Percentiles rank a stretch among this genome's conserved stretches.
phyloP scores from a whole-genome alignment of 2,888 invertebrate genomes.

The Boloria euphrosyne region DNA sequence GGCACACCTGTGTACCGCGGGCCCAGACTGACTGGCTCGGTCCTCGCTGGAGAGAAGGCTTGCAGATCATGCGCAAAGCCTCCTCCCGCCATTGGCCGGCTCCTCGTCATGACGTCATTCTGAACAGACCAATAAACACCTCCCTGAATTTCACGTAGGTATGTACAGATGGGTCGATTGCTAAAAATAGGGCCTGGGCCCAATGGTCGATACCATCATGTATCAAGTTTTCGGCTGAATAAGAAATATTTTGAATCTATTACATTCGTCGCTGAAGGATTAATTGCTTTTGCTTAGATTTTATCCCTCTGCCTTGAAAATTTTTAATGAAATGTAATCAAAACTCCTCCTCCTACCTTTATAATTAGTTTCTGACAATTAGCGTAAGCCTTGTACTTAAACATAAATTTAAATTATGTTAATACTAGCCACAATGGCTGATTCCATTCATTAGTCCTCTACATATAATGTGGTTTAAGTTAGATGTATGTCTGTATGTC shows the following conservation, averaged over 20 bases:
- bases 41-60: conserved; percentile 58
- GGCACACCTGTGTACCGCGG: conserved; percentile 76
- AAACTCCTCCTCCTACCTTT: too few relatives aligned
- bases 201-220: conserved; percentile 45
- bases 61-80: conserved; percentile 64
- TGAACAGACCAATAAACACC: conserved; percentile 57
- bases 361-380: too few relatives aligned
- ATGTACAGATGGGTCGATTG: conserved; percentile 67
- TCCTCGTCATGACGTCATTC: conserved; percentile 66
- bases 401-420: too few relatives aligned
- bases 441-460: too few relatives aligned
- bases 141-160: conserved; percentile 77
- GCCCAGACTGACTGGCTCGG: conserved; percentile 70
- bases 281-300: neutral
- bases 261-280: neutral
- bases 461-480: neutral
- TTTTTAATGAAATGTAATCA: too few relatives aligned
- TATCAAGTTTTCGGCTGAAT: conserved; percentile 22
- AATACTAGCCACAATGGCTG: too few relatives aligned
- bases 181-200: conserved; percentile 71
- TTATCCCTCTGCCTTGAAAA: too few relatives aligned
- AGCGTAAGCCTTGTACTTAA: too few relatives aligned
- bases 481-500: neutral
- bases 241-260: conserved; percentile 3
- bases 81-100: conserved; percentile 63